A percentile compares a stretch with the other conserved stretches of the same genome.
phyloP scores from a whole-genome alignment of 1,140 invertebrate species.

The Cryptotermes secundus region DNA sequence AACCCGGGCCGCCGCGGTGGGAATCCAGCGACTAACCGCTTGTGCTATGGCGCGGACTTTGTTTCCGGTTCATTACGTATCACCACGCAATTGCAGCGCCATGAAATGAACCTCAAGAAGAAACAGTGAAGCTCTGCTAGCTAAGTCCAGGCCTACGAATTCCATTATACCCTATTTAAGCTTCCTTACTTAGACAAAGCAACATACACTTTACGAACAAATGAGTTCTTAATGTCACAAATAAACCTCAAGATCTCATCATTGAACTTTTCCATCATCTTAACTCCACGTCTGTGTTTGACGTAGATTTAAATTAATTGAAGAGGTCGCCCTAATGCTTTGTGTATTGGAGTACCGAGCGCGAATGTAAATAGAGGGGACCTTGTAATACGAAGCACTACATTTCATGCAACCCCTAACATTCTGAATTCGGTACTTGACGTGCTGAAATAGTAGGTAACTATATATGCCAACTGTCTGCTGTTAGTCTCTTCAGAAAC shows the following conservation, averaged over 20 bases:
- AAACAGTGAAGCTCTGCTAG: no score
- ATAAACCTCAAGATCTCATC: not conserved
- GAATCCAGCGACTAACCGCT: no score
- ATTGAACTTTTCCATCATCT: not conserved
- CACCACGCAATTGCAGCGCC: no score
- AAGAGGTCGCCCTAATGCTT: not conserved
- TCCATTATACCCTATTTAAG: no score
- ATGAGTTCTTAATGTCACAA: no score
- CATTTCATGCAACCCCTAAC: not conserved
- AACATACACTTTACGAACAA: no score
- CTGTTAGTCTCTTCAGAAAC: not conserved
- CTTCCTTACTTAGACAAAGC: no score
- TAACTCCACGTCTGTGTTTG: not conserved
- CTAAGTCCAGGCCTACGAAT: no score
- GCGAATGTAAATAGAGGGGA: not conserved
- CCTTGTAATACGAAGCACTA: not conserved
- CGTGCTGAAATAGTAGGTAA: not conserved
- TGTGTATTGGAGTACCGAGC: not conserved
- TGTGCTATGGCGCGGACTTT: no score
- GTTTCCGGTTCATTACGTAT: no score
- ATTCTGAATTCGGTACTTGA: not conserved
- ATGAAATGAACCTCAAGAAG: no score
- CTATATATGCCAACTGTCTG: not conserved
- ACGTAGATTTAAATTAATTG: constrained; percentile 6
- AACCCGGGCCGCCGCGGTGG: no score